phyloP scores from a whole-genome alignment of 2,797 vertebrate species.

The Hybognathus amarus region DNA sequence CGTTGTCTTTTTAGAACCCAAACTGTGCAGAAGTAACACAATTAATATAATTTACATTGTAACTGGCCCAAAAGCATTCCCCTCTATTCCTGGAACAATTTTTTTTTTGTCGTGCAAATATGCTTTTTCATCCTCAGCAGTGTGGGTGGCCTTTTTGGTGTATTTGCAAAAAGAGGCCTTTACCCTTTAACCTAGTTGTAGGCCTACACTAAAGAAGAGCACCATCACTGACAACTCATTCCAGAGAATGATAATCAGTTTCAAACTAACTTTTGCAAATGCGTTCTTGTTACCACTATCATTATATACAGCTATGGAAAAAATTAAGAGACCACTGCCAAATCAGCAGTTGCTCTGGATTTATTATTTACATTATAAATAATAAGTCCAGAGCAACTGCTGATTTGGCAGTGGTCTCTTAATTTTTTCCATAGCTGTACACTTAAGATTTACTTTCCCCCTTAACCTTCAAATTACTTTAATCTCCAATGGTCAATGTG shows the following conservation, averaged over 20 bases:
- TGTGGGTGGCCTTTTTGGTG: not conserved
- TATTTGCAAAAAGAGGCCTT: slow-evolving; percentile 10
- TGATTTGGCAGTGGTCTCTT: no score
- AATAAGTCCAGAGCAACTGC: no score
- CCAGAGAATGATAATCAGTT: not conserved
- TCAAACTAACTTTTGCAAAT: not conserved
- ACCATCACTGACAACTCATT: not conserved
- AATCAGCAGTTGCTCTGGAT: no score
- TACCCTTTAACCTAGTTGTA: slow-evolving; percentile 6
- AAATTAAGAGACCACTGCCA: no score
- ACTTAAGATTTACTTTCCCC: not conserved
- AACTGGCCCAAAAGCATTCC: no score
- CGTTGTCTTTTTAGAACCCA: not conserved
- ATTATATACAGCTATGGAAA: no score
- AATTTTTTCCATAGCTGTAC: no score
- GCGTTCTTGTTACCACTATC: not conserved
- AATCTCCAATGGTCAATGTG: not conserved
- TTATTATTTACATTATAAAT: no score
- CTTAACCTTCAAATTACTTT: not conserved
- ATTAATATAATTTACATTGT: not conserved
- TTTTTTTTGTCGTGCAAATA: slow-evolving; percentile 1
- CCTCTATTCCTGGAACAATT: no score
- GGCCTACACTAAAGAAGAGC: no score
- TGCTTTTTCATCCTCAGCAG: slow-evolving; percentile 1
- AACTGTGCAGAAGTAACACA: not conserved